Evolutionary conservation across 2,888 invertebrate genomes (phyloP), one percentile per base, ranked within the genome.

Genomic region (Elysia crispata): DNA sequence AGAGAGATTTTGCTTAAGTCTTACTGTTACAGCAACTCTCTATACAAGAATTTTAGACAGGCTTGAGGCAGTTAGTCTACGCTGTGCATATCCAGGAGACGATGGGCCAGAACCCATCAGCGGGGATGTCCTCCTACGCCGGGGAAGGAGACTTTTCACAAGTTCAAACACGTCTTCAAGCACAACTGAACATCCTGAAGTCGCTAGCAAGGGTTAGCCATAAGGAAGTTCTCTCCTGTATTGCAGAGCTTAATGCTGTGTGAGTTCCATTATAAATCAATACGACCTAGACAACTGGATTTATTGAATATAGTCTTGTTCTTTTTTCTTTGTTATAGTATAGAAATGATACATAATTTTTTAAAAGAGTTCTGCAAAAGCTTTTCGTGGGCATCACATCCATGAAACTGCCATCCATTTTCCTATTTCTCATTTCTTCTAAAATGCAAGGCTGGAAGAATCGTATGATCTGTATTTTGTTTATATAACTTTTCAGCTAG

Each of bases 211-310:
- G 89, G 8, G 85, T 93, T 25, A 89, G 93, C 3, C 95, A 95
- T 88, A 94, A 94, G 57, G 94, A 95, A 23, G 94, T 95, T 86
- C 90, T 94, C 81, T 90, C 92, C 69, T 93, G 94, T 84, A 89
- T 95, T 20, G 92, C 93, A 33, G 94, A 94, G 87, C 90, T 95
- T 54, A 95, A 95, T 91, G 91, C 92, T 84, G 91, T 95, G 95
- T 95, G 93, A 93, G 94, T 91, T 75, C 69, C n/a, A n/a, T n/a
- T n/a, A n/a, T n/a, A n/a, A n/a, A n/a, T n/a, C n/a, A n/a, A n/a
- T n/a, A n/a, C n/a, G n/a, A n/a, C n/a, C n/a, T n/a, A n/a, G n/a
- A n/a, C n/a, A n/a, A n/a, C n/a, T n/a, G n/a, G n/a, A n/a, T n/a
- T n/a, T n/a, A n/a, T n/a, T n/a, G n/a, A n/a, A n/a, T n/a, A n/a